A percentile compares a stretch with the other conserved stretches of the same genome.
Evolutionary conservation across 1,140 invertebrate species (phyloP).

Genomic region (Eriocheir sinensis): DNA sequence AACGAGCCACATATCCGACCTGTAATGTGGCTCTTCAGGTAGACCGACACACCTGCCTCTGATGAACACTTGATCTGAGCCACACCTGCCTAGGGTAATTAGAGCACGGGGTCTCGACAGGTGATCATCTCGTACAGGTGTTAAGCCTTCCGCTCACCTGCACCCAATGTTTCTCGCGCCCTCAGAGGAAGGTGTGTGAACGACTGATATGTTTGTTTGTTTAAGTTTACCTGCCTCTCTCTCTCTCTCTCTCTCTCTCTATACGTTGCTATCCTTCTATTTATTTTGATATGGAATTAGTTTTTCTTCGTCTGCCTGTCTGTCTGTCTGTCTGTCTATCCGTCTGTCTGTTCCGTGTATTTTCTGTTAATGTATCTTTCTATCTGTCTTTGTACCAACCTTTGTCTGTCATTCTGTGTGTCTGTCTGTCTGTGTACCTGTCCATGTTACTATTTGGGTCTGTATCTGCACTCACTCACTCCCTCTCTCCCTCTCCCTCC

Average conservation of each 20-base stretch:
- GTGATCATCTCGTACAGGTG: not conserved
- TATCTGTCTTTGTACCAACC: too few relatives aligned
- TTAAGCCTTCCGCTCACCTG: not conserved
- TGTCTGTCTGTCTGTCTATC: not conserved
- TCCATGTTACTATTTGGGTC: not conserved
- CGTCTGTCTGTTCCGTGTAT: not conserved
- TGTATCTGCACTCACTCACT: too few relatives aligned
- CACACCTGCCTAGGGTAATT: not conserved
- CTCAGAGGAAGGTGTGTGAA: not conserved
- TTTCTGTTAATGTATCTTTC: not conserved
- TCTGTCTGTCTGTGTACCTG: too few relatives aligned
- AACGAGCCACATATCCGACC: too few relatives aligned
- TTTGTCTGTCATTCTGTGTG: too few relatives aligned
- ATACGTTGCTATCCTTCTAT: not conserved
- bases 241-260: constrained; percentile 33
- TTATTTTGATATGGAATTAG: not conserved
- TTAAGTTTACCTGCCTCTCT: not conserved
- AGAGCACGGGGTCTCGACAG: not conserved
- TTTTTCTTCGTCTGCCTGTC: not conserved
- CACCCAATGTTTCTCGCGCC: not conserved
- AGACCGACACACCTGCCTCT: not conserved
- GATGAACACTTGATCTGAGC: not conserved
- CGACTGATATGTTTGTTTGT: too few relatives aligned
- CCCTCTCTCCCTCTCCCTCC: too few relatives aligned
- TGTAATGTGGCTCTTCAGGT: not conserved